Evolutionary conservation across 2,888 invertebrate genomes (phyloP), one percentile per base, ranked within the genome.

Genomic region (Aromia moschata): DNA sequence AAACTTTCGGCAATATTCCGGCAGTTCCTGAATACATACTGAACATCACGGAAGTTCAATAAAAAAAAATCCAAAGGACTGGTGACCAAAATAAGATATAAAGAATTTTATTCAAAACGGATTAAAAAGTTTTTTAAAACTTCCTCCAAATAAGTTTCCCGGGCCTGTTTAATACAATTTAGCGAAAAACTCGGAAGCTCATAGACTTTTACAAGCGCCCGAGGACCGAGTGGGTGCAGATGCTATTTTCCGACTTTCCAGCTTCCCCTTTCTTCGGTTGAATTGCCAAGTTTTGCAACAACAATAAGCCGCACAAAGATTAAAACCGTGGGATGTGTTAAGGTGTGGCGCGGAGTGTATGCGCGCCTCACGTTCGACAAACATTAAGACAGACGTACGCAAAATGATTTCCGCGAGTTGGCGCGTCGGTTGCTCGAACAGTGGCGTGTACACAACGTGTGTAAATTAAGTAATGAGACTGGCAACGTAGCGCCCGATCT

Each of bases 351-450:
- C 16, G 47, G 31, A 37, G 49, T 57, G 46, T 58, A 62, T 56
- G 56, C 51, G 46, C 58, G 49, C 25, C 44, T 52, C 62, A 65
- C 67, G 65, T 68, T 67, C 66, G 55, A 60, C 67, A 70, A 68
- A 70, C 65, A 70, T 68, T 70, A 70, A 67, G 67, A 70, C 64
- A 64, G 62, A 67, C 64, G 68, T 67, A 66, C 65, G 62, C 62
- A 62, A 64, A 70, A 70, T 68, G 64, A 68, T 65, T 68, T 62
- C 58, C 15, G 58, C 57, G 57, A 66, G 58, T 60, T 61, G n/a
- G n/a, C n/a, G n/a, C n/a, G n/a, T n/a, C n/a, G n/a, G n/a, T n/a
- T n/a, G n/a, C n/a, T n/a, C n/a, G n/a, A n/a, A n/a, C n/a, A n/a
- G n/a, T n/a, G n/a, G n/a, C n/a, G n/a, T n/a, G n/a, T n/a, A n/a